Base-by-base conservation (phyloP, 2,113 vertebrate species). In the Cathartes aura region DNA sequence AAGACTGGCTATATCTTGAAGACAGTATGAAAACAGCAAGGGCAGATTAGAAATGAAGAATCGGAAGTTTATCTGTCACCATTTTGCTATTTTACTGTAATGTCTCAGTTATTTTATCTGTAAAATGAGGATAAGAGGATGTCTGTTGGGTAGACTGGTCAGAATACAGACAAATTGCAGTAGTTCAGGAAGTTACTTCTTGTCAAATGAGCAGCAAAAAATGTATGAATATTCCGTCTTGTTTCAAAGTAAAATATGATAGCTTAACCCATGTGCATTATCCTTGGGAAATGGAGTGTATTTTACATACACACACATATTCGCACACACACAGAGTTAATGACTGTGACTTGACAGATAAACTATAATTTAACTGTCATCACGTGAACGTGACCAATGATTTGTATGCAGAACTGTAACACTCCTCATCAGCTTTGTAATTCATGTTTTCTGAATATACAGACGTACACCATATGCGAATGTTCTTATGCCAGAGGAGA, bases 291-390 rank as follows among this genome's bases (percentile, higher is more conserved):
- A 55, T 71, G 38, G 70, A 30, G 47, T 34, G 42, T 73, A 19
- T 50, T 96, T 59, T 67, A 15, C 27, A 4, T 3, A 8, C 26
- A 8, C 32, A 5, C 36, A 27, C 23, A 9, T 5, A 58, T 10
- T 47, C 68, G 7, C 68, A 14, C 29, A 15, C 62, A 27, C 24
- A 7, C 15, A 7, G 11, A 76, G 75, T 29, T 92, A 82, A 76
- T 52, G 85, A 63, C 66, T 75, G 60, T 48, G 86, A 50, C 4
- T 42, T 82, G 66, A 82, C 1, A 85, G 56, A 85, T 75, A 93
- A 91, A 68, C 92, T 74, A 5, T 52, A 85, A 94, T 95, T 90
- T 68, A 82, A 13, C 90, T 92, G 75, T 66, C 91, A 90, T 8
- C 55, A 36, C 12, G 2, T 12, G 55, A 55, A 45, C 0, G 1